These are phyloP conservation scores for Calosoma granatense DNA, from an alignment of 1,140 invertebrate genomes.

Conservation along the genomic window DNA sequence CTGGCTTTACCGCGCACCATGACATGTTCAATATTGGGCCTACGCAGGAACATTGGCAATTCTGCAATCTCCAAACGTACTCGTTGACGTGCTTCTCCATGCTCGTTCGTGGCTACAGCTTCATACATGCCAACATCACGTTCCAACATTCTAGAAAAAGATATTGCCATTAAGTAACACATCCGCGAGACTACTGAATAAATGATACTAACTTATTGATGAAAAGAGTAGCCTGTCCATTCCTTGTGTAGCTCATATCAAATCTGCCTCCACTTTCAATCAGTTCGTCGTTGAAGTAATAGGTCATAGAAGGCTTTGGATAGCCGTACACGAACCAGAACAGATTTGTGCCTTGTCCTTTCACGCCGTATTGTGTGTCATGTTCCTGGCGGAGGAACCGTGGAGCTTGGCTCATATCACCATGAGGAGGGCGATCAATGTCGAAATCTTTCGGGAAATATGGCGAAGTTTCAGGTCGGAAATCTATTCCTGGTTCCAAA, in stretches of 20 bases:
- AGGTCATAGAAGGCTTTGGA: conserved; percentile 81
- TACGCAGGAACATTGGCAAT: conserved; percentile 78
- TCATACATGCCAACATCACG: conserved; percentile 89
- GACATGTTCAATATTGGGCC: conserved; percentile 72
- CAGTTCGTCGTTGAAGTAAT: conserved; percentile 73
- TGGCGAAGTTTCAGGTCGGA: conserved; percentile 75
- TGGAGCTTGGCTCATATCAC: conserved; percentile 70
- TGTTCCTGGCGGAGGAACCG: conserved; percentile 75
- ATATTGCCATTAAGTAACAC: conserved; percentile 10
- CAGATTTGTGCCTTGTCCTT: conserved; percentile 74
- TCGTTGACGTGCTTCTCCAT: conserved; percentile 76
- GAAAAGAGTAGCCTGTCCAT: conserved; percentile 78
- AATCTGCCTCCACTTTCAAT: conserved; percentile 74
- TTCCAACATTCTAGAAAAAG: conserved; percentile 62
- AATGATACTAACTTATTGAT: conserved; percentile 65
- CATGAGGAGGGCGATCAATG: conserved; percentile 73
- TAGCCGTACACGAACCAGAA: conserved; percentile 92
- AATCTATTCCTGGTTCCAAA: conserved; percentile 68
- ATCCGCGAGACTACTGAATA: too few species aligned
- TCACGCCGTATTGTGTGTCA: conserved; percentile 78
- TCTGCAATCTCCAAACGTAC: conserved; percentile 83
- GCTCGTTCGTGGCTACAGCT: conserved; percentile 84
- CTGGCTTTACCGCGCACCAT: conserved; percentile 60
- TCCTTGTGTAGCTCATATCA: conserved; percentile 76
- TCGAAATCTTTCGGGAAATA: conserved; percentile 87